These are phyloP conservation scores for Sisyra terminalis DNA, from an alignment of 2,888 invertebrate genomes.

Conservation along the genomic window DNA sequence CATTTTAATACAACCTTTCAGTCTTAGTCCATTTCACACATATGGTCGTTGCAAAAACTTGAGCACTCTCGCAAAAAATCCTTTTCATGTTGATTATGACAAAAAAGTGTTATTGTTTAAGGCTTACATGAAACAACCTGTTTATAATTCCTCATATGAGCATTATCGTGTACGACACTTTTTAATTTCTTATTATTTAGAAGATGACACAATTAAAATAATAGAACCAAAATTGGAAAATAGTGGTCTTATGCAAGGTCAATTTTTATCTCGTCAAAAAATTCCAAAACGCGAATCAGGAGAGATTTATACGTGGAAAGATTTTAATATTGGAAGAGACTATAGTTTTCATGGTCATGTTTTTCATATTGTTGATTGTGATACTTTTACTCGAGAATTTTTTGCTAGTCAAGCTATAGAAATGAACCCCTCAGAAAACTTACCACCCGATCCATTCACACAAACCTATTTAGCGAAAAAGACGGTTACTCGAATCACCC, in stretches of 20 bases:
- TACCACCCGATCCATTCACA: no score
- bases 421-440: no score
- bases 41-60: constrained; percentile 48
- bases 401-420: constrained; percentile 45
- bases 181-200: constrained; percentile 68
- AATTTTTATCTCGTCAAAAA: constrained; percentile 54
- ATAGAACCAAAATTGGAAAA: constrained; percentile 58
- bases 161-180: constrained; percentile 59
- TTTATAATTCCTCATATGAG: constrained; percentile 55
- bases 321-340: constrained; percentile 65
- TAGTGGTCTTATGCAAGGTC: constrained; percentile 60
- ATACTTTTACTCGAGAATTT: constrained; percentile 65
- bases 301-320: constrained; percentile 71
- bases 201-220: constrained; percentile 68
- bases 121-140: constrained; percentile 69
- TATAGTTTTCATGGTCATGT: constrained; percentile 63
- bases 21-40: constrained; percentile 41
- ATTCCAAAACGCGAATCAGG: constrained; percentile 55
- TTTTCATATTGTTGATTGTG: constrained; percentile 66
- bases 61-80: constrained; percentile 37
- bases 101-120: constrained; percentile 63
- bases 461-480: no score
- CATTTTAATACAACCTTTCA: no score
- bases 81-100: constrained; percentile 53
- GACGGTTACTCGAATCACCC: no score